Evolutionary conservation across 1,140 invertebrate genomes (phyloP).

Genomic region (Linepithema humile): DNA sequence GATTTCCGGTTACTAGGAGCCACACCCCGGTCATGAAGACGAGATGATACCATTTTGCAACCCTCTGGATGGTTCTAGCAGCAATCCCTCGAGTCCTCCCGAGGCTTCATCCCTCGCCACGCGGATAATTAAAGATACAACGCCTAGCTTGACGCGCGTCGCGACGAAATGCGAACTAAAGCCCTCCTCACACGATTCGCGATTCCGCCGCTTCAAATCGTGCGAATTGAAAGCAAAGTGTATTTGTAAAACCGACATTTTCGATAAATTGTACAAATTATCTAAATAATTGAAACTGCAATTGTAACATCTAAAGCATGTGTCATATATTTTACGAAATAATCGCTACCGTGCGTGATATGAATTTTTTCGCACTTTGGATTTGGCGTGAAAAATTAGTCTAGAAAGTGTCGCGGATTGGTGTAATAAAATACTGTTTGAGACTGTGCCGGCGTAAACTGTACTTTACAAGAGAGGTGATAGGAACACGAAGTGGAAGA

Average conservation of each 20-base stretch:
- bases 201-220: background rate
- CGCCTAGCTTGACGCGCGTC: constrained; percentile 62
- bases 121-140: constrained; percentile 82
- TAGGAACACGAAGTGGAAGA: background rate
- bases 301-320: background rate
- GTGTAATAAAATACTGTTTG: too few relatives aligned
- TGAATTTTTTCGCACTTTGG: too few relatives aligned
- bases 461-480: background rate
- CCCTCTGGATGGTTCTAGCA: constrained; percentile 64
- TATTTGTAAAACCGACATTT: background rate
- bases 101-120: constrained; percentile 57
- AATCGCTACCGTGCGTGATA: too few relatives aligned
- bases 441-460: background rate
- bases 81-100: constrained; percentile 63
- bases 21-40: constrained; percentile 77
- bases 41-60: constrained; percentile 77
- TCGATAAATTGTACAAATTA: background rate
- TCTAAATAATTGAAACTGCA: background rate
- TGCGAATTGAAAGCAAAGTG: background rate
- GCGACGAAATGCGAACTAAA: constrained; percentile 30
- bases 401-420: too few relatives aligned
- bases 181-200: background rate
- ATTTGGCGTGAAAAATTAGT: too few relatives aligned
- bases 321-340: background rate
- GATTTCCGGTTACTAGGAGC: constrained; percentile 66